Conservation (phyloP, 2,113 vertebrate genomes). For the Urocitellus parryii region DNA sequence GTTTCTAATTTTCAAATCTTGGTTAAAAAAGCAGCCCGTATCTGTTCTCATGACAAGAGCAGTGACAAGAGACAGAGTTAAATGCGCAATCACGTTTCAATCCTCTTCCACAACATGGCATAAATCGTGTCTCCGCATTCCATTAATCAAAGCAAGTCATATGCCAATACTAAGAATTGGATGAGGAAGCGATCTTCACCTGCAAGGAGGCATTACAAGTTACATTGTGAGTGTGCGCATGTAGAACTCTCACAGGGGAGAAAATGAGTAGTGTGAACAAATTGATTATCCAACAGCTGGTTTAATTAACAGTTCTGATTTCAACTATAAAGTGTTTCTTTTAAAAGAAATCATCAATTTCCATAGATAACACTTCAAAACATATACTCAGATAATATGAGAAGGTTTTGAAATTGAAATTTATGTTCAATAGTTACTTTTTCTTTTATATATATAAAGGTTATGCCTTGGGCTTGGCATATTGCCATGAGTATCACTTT, state of each 20-base stretch:
- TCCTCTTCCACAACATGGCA: background rate
- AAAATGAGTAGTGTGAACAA: background rate
- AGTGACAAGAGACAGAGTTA: background rate
- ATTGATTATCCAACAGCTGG: conserved; percentile 10
- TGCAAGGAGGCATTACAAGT: background rate
- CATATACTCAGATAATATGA: background rate
- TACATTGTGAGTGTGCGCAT: background rate
- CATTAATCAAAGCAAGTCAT: background rate
- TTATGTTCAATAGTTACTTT: background rate
- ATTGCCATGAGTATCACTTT: background rate
- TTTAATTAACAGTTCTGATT: conserved; percentile 41
- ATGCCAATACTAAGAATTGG: background rate
- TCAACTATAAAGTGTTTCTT: conserved; percentile 42
- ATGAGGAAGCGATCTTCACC: background rate
- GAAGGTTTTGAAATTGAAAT: conserved; percentile 11
- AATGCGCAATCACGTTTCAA: background rate
- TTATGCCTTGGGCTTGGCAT: background rate
- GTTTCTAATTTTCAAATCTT: background rate
- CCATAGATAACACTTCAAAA: background rate
- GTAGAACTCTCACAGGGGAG: background rate
- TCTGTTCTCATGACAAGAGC: background rate
- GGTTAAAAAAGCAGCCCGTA: background rate
- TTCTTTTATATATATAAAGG: background rate
- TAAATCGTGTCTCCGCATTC: background rate
- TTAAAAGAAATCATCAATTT: conserved; percentile 9